Evolutionary conservation across 2,797 vertebrate genomes (phyloP), one percentile per base, ranked within the genome.

Genomic region (Philypnodon macrostomus): DNA sequence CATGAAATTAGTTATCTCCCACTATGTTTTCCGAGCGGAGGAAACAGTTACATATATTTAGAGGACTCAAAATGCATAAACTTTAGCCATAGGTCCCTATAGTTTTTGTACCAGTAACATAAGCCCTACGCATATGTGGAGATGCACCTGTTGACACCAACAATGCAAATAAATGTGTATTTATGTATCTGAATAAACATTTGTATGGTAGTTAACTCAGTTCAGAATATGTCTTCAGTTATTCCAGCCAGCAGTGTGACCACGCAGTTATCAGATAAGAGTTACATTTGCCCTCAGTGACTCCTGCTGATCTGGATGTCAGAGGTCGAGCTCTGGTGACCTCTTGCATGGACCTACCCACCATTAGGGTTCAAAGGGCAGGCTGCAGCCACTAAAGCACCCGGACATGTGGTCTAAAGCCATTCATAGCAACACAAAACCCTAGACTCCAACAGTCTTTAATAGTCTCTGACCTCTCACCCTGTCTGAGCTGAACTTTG

Each of bases 371-470:
- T 79, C 59, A 85, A 47, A 85, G 68, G 73, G 82, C 70, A 77
- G 66, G 35, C 60, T 56, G 56, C 34, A 63, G 58, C 42, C 58
- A 74, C 60, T 75, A 84, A 82, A 80, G 58, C 37, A 40, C 42
- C 40, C 52, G 56, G 57, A 58, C 53, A 70, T 67, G 75, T 76
- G 37, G 66, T 64, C 53, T 44, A 60, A 57, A 68, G 49, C 53
- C 77, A 79, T 75, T 63, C 48, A 67, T 77, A 72, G 66, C 36
- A 7, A 80, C 66, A 70, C 63, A 70, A 73, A n/a, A 61, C 55
- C 70, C 53, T 34, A 66, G 73, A 82, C 69, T 79, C 76, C 68
- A 79, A 76, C 77, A 81, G 70, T 63, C 53, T 75, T 73, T 67
- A 77, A 72, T 55, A 65, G 76, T 48, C 55, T 45, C n/a, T 67